Evolutionary conservation across 2,797 vertebrate species (phyloP).

Genomic region (Phataginus tetradactyla): DNA sequence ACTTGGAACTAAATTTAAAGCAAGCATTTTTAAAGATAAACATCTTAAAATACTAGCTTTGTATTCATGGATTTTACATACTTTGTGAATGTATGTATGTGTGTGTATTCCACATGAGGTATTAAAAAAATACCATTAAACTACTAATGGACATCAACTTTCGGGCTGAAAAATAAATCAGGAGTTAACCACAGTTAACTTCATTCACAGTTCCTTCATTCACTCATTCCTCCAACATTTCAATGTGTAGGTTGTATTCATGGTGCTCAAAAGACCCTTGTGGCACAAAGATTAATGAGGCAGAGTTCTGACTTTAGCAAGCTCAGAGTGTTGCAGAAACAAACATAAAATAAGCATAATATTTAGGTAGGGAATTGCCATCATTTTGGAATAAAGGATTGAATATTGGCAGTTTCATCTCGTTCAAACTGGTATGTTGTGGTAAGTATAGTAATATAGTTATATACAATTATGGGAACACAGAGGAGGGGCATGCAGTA

Average conservation of each 20-base stretch:
- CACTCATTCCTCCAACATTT: not conserved
- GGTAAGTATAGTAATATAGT: not conserved
- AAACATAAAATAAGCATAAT: not conserved
- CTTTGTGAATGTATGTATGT: not conserved
- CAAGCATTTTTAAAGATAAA: not conserved
- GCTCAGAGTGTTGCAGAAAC: not conserved
- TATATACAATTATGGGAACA: not conserved
- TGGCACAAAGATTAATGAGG: not conserved
- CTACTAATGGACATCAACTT: not conserved
- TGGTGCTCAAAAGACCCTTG: not conserved
- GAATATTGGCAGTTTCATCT: not conserved
- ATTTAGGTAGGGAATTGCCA: not conserved
- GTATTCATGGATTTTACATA: not conserved
- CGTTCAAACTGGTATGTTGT: not conserved
- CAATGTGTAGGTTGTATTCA: not conserved
- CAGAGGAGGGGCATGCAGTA: not conserved
- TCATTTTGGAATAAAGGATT: not conserved
- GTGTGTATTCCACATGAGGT: not conserved
- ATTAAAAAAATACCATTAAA: not conserved
- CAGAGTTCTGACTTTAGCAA: not conserved
- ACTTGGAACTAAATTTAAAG: slow-evolving; percentile 22
- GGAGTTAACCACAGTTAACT: not conserved
- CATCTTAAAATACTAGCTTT: not conserved
- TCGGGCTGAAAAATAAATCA: not conserved
- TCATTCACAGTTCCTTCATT: not conserved